A percentile compares a stretch with the other conserved stretches of the same genome.
Evolutionary conservation across 2,797 vertebrate species (phyloP).

Genomic region (Micropoecilia bifurca): DNA sequence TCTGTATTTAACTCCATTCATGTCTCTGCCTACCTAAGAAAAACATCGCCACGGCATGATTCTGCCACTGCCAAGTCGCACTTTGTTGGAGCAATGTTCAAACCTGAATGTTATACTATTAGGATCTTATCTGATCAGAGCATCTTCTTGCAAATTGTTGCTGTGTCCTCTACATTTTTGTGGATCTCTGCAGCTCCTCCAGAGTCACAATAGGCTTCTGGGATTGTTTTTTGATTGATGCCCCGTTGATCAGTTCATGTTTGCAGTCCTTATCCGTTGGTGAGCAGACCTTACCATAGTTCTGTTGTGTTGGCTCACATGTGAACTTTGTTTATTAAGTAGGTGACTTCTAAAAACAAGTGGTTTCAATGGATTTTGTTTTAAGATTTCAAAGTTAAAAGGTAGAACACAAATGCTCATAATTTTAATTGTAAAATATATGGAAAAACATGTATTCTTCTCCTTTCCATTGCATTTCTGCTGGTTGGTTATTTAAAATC

Average conservation of each 20-base stretch:
- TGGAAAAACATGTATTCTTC: background rate
- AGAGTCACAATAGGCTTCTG: background rate
- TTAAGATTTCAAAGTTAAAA: background rate
- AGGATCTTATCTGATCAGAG: background rate
- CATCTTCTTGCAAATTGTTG: background rate
- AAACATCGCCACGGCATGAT: background rate
- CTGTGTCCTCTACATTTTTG: background rate
- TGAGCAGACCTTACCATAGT: background rate
- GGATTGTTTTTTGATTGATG: background rate
- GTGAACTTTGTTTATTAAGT: background rate
- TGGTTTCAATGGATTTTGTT: background rate
- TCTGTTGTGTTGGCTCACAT: too few species aligned
- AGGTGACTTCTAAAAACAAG: background rate
- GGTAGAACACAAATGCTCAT: background rate
- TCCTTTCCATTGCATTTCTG: background rate
- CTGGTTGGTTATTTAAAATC: background rate
- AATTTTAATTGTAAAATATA: background rate
- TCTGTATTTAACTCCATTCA: background rate
- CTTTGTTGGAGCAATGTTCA: background rate
- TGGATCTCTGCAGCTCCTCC: background rate
- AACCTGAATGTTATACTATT: background rate
- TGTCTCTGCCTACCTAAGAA: background rate
- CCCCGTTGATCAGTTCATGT: background rate
- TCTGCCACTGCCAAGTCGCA: background rate
- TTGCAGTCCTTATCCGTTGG: background rate